Base-by-base conservation (phyloP, 2,797 vertebrate genomes). In the Arrhamphus sclerolepis region DNA sequence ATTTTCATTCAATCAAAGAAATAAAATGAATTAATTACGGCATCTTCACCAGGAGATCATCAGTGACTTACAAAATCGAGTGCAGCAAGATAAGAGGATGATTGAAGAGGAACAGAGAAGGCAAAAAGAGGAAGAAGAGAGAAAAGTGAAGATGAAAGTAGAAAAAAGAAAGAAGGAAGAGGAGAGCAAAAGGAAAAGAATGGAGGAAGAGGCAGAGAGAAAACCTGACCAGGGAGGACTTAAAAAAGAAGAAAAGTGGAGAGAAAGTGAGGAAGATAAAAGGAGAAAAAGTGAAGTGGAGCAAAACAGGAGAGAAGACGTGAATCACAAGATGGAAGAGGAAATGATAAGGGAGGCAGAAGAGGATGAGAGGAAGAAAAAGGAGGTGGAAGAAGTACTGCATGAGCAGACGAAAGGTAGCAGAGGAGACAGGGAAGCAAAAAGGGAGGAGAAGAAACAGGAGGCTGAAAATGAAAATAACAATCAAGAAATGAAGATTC, bases 31-130 rank as follows among this genome's bases (percentile, higher is more conserved):
- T 7, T 54, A 24, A 46, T 17, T 26, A 14, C 31, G 19, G 5
- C 3, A 1, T 66, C 16, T 67, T 26, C 16, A 18, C 38, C 38
- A 99, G 97, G 93, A 92, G 40, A 43, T 88, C 43, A 94, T 97
- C 69, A 69, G 59, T 46, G 91, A 84, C 34, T 76, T 97, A 54
- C 87, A 93, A 52, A 73, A 90, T 62, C 90, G 89, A 87, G 89
- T 97, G 60, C 83, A 93, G 56, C 84, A 93, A 49, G 94, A 95
- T 76, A 92, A 80, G 20, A 50, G 24, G 38, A 55, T 47, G 38
- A 44, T 47, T 4, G 47, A 48, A 24, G 29, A 55, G 14, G 52
- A 76, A 14, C 39, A 49, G 11, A 56, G 11, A 20, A 46, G 17
- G n/a, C 49, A 14, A 7, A 48, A 4, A 28, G 38, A 17, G 17